Conservation (phyloP, 1,140 invertebrate species). For the Drosophila seguyi region DNA sequence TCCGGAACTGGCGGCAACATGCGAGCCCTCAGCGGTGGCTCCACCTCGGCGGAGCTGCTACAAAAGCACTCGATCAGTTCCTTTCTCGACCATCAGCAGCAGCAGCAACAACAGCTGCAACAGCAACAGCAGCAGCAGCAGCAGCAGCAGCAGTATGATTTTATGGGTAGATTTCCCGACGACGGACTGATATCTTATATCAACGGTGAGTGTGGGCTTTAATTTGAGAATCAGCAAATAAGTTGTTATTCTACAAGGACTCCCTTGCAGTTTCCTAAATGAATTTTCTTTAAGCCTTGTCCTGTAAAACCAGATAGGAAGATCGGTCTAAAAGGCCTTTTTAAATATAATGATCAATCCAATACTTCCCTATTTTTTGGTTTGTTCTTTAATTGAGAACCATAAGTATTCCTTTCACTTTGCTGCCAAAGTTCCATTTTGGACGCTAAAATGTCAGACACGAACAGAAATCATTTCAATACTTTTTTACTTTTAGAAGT, state of each 20-base stretch:
- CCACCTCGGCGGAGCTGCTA: constrained; percentile 81
- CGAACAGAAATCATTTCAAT: constrained; percentile 51
- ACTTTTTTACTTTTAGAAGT: constrained; percentile 79
- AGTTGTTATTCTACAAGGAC: neutral
- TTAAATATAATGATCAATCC: too few species aligned
- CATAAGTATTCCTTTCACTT: constrained; percentile 9
- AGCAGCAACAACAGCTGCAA: constrained; percentile 44
- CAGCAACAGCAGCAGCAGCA: constrained; percentile 46
- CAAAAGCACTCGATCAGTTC: constrained; percentile 86
- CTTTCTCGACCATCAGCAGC: constrained; percentile 83
- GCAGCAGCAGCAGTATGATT: constrained; percentile 48
- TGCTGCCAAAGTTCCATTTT: constrained; percentile 11
- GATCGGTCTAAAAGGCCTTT: neutral
- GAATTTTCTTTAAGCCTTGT: neutral
- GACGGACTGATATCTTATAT: constrained; percentile 75
- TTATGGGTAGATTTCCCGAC: constrained; percentile 56
- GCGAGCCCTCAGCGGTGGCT: constrained; percentile 68
- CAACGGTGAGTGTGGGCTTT: constrained; percentile 55
- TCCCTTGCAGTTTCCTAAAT: neutral
- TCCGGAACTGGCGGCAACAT: constrained; percentile 55
- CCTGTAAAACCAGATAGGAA: neutral
- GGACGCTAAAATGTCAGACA: constrained; percentile 17
- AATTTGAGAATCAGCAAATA: too few species aligned
- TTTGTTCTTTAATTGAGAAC: neutral
- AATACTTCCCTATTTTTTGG: neutral